A percentile compares a stretch with the other conserved stretches of the same genome.
phyloP scores from a whole-genome alignment of 2,888 invertebrate genomes.

The Ormyrus pomaceus region DNA sequence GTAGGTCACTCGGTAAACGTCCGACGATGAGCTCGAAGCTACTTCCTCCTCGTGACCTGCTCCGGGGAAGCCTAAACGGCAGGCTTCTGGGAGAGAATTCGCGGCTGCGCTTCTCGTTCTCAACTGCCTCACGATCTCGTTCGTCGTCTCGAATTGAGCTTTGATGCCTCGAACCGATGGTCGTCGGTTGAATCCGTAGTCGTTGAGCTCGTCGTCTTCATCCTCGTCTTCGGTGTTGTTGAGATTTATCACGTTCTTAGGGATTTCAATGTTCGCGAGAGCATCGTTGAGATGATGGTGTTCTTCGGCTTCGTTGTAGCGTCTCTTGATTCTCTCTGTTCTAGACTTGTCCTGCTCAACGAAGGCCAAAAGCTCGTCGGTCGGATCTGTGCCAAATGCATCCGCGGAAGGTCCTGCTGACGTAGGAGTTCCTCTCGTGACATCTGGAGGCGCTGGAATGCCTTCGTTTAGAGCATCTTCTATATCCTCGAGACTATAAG shows the following conservation, averaged over 20 bases:
- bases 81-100: slow-evolving; percentile 62
- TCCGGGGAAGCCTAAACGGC: slow-evolving; percentile 62
- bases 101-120: slow-evolving; percentile 79
- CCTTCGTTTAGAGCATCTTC: slow-evolving; percentile 79
- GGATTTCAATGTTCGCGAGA: slow-evolving; percentile 68
- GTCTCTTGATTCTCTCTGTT: slow-evolving; percentile 88
- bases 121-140: slow-evolving; percentile 89
- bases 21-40: slow-evolving; percentile 48
- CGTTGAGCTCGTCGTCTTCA: slow-evolving; percentile 93
- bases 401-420: slow-evolving; percentile 77
- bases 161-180: slow-evolving; percentile 93
- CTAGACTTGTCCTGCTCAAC: slow-evolving; percentile 90
- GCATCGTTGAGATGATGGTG: slow-evolving; percentile 29
- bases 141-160: slow-evolving; percentile 88
- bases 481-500: slow-evolving; percentile 82
- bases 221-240: slow-evolving; percentile 82
- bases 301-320: slow-evolving; percentile 75
- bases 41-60: slow-evolving; percentile 54
- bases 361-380: slow-evolving; percentile 88
- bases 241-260: slow-evolving; percentile 76
- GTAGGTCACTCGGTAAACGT: slow-evolving; percentile 52
- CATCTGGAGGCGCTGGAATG: slow-evolving; percentile 81
- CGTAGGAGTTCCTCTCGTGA: slow-evolving; percentile 86
- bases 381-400: slow-evolving; percentile 77
- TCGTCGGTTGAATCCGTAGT: slow-evolving; percentile 92